Conservation (phyloP, 2,113 vertebrate species). For the Daboia siamensis region DNA sequence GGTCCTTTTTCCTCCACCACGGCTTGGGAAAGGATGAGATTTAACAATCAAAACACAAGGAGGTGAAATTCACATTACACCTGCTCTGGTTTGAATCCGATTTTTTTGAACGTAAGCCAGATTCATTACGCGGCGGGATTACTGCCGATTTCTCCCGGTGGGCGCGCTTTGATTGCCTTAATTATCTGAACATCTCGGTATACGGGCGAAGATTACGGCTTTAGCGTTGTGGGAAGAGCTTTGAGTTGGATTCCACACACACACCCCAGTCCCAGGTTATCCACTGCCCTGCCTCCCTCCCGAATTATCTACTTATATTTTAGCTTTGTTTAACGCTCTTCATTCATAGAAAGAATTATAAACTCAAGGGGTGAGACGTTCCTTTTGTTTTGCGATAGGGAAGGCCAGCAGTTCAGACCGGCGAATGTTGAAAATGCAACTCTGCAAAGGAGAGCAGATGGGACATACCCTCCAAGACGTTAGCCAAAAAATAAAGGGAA, state of each 20-base stretch:
- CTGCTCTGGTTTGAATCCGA: conserved; percentile 44
- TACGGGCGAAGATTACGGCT: conserved; percentile 41
- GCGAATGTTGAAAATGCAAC: not conserved
- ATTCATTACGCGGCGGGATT: conserved; percentile 55
- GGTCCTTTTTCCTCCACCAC: conserved; percentile 44
- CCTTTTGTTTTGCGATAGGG: not conserved
- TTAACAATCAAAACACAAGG: conserved; percentile 58
- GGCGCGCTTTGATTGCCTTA: conserved; percentile 55
- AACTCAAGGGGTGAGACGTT: too few species aligned
- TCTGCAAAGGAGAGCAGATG: not conserved
- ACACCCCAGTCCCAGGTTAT: not conserved
- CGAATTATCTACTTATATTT: not conserved
- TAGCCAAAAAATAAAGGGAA: too few species aligned
- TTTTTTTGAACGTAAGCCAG: conserved; percentile 53
- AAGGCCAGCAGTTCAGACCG: not conserved
- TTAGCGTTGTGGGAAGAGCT: not conserved
- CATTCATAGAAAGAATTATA: not conserved
- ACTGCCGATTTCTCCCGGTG: conserved; percentile 54
- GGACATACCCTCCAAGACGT: too few species aligned
- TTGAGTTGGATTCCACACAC: not conserved
- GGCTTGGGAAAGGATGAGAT: conserved; percentile 51
- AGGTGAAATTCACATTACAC: conserved; percentile 55
- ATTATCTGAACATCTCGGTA: conserved; percentile 56
- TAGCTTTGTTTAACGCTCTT: not conserved
- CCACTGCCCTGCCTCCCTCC: not conserved